Conservation (phyloP, 2,113 vertebrate species). For the Bos taurus region DNA sequence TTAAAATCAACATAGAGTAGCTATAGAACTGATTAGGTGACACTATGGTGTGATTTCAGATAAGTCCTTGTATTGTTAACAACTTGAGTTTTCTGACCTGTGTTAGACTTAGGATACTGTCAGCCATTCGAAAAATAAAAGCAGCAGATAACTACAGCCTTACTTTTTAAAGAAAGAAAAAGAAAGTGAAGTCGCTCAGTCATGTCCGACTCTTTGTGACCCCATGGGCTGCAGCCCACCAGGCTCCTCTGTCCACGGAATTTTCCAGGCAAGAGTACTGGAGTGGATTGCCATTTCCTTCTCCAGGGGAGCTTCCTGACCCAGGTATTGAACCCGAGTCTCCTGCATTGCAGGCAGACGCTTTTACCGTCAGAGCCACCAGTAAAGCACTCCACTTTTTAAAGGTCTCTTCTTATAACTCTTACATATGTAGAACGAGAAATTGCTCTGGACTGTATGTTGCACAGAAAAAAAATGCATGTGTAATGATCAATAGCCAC, state of each 20-base stretch:
- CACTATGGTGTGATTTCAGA: not conserved
- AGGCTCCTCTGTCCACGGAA: not conserved
- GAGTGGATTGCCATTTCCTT: not conserved
- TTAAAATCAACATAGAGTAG: not conserved
- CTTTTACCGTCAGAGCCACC: not conserved
- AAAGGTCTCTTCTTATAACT: not conserved
- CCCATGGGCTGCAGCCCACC: not conserved
- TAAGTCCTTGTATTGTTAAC: not conserved
- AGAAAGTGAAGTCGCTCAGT: not conserved
- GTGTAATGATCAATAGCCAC: not conserved
- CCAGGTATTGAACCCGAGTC: not conserved
- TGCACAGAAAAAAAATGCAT: not conserved
- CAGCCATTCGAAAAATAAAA: not conserved
- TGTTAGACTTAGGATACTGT: not conserved
- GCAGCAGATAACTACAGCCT: not conserved
- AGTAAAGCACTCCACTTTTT: not conserved
- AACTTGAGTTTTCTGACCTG: not conserved
- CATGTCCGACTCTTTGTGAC: not conserved
- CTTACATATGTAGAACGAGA: not conserved
- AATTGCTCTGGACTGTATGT: not conserved
- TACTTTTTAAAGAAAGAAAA: not conserved
- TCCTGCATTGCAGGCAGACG: not conserved
- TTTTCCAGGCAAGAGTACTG: not conserved
- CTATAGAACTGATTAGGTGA: not conserved
- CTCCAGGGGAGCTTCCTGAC: not conserved